Evolutionary conservation across 2,888 invertebrate species (phyloP).

Genomic region (Torymus auratus): DNA sequence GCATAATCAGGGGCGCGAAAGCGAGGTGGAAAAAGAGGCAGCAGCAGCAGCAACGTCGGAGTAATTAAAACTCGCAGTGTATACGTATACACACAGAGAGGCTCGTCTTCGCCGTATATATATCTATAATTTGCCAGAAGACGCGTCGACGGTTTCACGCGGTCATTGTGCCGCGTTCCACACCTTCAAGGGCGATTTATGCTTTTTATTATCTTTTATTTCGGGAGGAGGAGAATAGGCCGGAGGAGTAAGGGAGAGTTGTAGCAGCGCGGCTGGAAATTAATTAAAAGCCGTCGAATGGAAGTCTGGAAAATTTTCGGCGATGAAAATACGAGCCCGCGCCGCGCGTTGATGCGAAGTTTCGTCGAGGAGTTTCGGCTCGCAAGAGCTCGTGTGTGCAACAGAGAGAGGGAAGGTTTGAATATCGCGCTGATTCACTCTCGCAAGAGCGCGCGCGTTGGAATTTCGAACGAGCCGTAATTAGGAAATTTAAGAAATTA

Average conservation of each 20-base stretch:
- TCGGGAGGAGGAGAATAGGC: not conserved
- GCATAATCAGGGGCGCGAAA: conserved; percentile 27
- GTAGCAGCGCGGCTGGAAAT: not conserved
- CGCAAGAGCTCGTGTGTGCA: too few species aligned
- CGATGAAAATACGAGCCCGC: not conserved
- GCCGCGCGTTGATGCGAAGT: conserved; percentile 15
- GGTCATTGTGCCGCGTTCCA: too few species aligned
- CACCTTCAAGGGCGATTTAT: too few species aligned
- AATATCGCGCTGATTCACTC: conserved; percentile 22
- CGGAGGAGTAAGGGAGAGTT: not conserved
- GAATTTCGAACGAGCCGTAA: conserved; percentile 42
- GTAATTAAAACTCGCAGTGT: conserved; percentile 47
- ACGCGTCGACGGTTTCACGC: conserved; percentile 6
- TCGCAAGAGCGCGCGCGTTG: not conserved
- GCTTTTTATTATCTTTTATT: too few species aligned
- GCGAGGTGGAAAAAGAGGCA: conserved; percentile 9
- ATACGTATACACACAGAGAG: not conserved
- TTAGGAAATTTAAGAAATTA: conserved; percentile 53
- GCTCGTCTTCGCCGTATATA: conserved; percentile 5
- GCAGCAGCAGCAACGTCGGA: not conserved
- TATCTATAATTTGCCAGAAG: not conserved
- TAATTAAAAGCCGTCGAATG: conserved; percentile 31
- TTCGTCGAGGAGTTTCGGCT: not conserved
- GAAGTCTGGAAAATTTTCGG: conserved; percentile 35
- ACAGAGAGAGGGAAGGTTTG: conserved; percentile 6